Evolutionary conservation across 2,113 vertebrate species (phyloP), one percentile per base, ranked within the genome.

Genomic region (Cololabis saira): DNA sequence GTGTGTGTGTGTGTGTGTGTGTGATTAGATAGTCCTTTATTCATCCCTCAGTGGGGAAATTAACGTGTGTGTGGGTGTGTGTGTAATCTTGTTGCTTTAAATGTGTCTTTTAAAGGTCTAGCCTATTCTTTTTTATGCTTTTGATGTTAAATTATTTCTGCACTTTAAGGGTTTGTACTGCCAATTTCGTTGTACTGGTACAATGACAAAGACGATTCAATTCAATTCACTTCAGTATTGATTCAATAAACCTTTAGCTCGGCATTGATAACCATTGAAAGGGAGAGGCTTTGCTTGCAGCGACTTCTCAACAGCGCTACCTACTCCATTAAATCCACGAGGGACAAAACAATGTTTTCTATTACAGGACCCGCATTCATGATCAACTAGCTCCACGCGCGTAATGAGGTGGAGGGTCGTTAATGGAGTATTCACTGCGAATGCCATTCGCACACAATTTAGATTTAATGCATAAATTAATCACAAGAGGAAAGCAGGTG

Each of bases 281-380:
- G 65, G 50, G 61, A 73, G 73, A 62, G 47, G 48, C 70, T 64
- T 24, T 45, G 55, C 3, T 57, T 61, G 66, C 50, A 82, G 59
- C 42, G 6, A 74, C 72, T 89, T 84, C 78, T 68, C 84, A 80
- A 80, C 78, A 77, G 62, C 60, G 76, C 82, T 63, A 44, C 76
- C 75, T 65, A 60, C 83, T 80, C 71, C 60, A 83, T 87, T 77
- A 83, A 80, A 86, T 67, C 68, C 51, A 73, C 54, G 55, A 59
- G 22, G 71, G 58, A 75, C 66, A 74, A 79, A 85, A 86, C 82
- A 75, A 78, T 71, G 70, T 61, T 74, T 80, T 85, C 75, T 57
- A 62, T 74, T 81, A 84, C 65, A 47, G 70, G 49, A 43, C 15
- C 58, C 37, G 63, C 49, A 68, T 80, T 74, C 59, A 56, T 43